phyloP scores from a whole-genome alignment of 2,888 invertebrate genomes.

The Drosophila borealis region DNA sequence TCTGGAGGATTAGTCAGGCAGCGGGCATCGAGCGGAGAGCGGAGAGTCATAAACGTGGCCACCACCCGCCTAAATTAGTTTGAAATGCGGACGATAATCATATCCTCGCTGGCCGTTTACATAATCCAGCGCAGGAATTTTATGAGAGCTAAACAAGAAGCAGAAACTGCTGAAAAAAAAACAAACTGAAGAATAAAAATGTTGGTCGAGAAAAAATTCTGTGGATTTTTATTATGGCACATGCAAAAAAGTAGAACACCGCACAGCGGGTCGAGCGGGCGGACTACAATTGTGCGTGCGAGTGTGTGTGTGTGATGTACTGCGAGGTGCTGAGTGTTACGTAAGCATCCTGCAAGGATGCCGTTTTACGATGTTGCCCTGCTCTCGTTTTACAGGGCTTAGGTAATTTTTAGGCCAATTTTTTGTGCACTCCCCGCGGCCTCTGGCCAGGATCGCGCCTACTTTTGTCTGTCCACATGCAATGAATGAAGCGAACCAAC shows the following conservation, averaged over 20 bases:
- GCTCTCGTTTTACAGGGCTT: slow-evolving; percentile 70
- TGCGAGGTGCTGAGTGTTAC: slow-evolving; percentile 34
- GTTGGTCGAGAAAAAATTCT: slow-evolving; percentile 36
- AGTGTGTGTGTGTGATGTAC: slow-evolving; percentile 13
- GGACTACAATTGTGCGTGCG: slow-evolving; percentile 7
- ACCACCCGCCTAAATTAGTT: slow-evolving; percentile 77
- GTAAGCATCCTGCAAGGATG: slow-evolving; percentile 38
- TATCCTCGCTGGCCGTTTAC: slow-evolving; percentile 13
- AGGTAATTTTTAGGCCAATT: slow-evolving; percentile 77
- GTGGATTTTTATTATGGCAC: slow-evolving; percentile 59
- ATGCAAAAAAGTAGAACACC: slow-evolving; percentile 66
- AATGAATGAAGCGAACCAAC: slow-evolving; percentile 55
- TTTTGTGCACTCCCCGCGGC: slow-evolving; percentile 37
- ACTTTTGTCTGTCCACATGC: neutral
- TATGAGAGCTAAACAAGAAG: slow-evolving; percentile 34
- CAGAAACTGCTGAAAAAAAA: slow-evolving; percentile 2
- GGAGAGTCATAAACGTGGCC: slow-evolving; percentile 42
- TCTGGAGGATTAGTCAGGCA: slow-evolving; percentile 47
- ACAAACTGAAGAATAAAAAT: neutral
- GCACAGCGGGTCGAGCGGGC: slow-evolving; percentile 53
- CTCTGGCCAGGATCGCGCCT: slow-evolving; percentile 34
- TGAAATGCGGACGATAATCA: slow-evolving; percentile 58
- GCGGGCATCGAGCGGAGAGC: slow-evolving; percentile 18
- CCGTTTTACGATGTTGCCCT: slow-evolving; percentile 37
- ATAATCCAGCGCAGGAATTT: slow-evolving; percentile 25